Percentiles rank a stretch among this genome's conserved stretches.
These are phyloP conservation scores for Panzeria rudis DNA, from an alignment of 2,888 invertebrate genomes.

Conservation along the genomic window DNA sequence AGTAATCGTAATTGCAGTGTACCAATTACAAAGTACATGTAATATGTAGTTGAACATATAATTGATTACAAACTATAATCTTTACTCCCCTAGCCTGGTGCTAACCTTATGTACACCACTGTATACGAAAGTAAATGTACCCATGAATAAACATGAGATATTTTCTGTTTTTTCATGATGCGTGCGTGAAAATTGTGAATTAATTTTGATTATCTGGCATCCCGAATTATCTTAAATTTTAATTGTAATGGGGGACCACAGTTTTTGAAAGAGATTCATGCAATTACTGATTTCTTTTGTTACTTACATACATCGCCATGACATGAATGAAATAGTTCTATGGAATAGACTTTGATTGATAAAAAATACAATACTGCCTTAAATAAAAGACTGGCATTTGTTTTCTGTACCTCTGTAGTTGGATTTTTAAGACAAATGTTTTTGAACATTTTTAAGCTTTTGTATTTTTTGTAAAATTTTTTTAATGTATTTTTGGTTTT, in stretches of 20 bases:
- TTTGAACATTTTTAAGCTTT: too few relatives aligned
- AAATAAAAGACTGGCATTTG: background rate
- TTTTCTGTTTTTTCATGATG: background rate
- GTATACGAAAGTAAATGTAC: too few relatives aligned
- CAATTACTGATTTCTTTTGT: slow-evolving; percentile 9
- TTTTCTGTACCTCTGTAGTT: too few relatives aligned
- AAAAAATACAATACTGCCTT: background rate
- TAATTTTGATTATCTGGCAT: slow-evolving; percentile 27
- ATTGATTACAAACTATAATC: too few relatives aligned
- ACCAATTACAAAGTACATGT: too few relatives aligned
- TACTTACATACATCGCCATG: background rate
- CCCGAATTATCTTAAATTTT: slow-evolving; percentile 14
- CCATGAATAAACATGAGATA: slow-evolving; percentile 41
- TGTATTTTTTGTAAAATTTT: too few relatives aligned
- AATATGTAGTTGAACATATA: too few relatives aligned
- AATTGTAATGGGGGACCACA: background rate
- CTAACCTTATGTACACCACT: too few relatives aligned
- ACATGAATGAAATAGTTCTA: background rate
- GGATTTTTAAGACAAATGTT: too few relatives aligned
- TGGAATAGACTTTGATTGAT: background rate
- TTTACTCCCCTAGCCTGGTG: too few relatives aligned
- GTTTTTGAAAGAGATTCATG: background rate
- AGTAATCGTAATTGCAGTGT: too few relatives aligned
- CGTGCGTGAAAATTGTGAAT: slow-evolving; percentile 21
- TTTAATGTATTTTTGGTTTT: too few relatives aligned